phyloP scores from a whole-genome alignment of 2,888 invertebrate genomes.

The Coenonympha glycerion region DNA sequence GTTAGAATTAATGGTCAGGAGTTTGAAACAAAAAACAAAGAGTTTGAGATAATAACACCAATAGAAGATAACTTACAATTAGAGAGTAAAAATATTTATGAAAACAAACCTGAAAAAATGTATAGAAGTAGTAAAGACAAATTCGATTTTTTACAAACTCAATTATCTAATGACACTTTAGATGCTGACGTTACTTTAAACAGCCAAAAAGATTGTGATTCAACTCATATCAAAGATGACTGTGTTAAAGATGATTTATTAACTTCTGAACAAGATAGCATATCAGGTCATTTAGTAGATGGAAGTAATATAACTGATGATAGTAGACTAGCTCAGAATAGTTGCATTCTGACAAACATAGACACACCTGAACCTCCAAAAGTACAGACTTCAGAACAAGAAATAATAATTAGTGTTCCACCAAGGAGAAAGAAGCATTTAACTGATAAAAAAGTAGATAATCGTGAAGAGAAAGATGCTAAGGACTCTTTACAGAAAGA shows the following conservation, averaged over 20 bases:
- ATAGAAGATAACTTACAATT: slow-evolving; percentile 26
- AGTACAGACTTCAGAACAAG: slow-evolving; percentile 36
- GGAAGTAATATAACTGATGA: slow-evolving; percentile 62
- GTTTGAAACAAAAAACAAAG: slow-evolving; percentile 23
- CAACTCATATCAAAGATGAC: slow-evolving; percentile 31
- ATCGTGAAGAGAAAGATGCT: background rate
- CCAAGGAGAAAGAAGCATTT: slow-evolving; percentile 61
- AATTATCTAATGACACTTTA: slow-evolving; percentile 44
- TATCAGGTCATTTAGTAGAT: slow-evolving; percentile 31
- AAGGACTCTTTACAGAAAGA: slow-evolving; percentile 7
- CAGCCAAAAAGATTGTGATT: slow-evolving; percentile 32
- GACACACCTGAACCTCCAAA: slow-evolving; percentile 27
- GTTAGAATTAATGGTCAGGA: slow-evolving; percentile 21
- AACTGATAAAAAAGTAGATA: slow-evolving; percentile 35
- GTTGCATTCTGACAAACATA: slow-evolving; percentile 28
- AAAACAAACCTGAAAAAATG: slow-evolving; percentile 45
- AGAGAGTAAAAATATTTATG: slow-evolving; percentile 38
- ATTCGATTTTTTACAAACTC: slow-evolving; percentile 66
- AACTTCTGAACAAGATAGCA: slow-evolving; percentile 8
- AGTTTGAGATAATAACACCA: slow-evolving; percentile 20
- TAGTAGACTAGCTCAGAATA: slow-evolving; percentile 53
- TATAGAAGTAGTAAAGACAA: slow-evolving; percentile 64
- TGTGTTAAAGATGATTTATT: slow-evolving; percentile 7
- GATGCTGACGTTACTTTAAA: slow-evolving; percentile 37
- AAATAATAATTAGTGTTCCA: slow-evolving; percentile 58